A percentile compares a stretch with the other conserved stretches of the same genome.
Conservation (phyloP, 2,888 invertebrate genomes). For the Chalcosyrphus nemorum region DNA sequence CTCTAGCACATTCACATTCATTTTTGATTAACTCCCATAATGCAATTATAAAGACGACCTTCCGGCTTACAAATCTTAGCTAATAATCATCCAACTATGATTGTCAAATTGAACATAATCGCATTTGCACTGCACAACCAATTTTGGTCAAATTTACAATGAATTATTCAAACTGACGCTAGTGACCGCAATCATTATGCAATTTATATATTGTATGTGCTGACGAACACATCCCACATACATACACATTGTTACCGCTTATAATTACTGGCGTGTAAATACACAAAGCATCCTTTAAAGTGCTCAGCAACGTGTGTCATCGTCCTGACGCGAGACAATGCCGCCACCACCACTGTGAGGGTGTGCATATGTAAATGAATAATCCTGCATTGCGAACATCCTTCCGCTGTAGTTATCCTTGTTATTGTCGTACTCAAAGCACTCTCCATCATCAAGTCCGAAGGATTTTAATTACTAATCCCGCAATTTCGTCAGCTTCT, state of each 20-base stretch:
- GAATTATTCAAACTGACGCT: slow-evolving; percentile 59
- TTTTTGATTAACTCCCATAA: background rate
- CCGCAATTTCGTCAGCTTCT: slow-evolving; percentile 34
- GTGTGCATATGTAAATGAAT: slow-evolving; percentile 11
- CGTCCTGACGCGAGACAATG: background rate
- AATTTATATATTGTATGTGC: slow-evolving; percentile 51
- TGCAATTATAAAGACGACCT: background rate
- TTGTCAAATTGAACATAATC: slow-evolving; percentile 48
- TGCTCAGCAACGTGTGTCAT: background rate
- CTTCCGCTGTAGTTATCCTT: background rate
- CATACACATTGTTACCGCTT: slow-evolving; percentile 25
- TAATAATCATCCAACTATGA: slow-evolving; percentile 1
- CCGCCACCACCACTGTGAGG: no score
- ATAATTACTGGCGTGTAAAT: slow-evolving; percentile 10
- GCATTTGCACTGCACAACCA: slow-evolving; percentile 47
- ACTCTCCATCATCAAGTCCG: slow-evolving; percentile 1
- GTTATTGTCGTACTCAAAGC: slow-evolving; percentile 6
- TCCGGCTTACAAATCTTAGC: background rate
- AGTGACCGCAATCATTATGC: slow-evolving; percentile 62
- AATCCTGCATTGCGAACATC: slow-evolving; percentile 5
- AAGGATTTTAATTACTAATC: slow-evolving; percentile 65
- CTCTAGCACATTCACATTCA: background rate
- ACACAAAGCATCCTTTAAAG: background rate
- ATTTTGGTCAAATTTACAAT: slow-evolving; percentile 55
- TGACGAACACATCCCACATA: slow-evolving; percentile 36